These are phyloP conservation scores for Leucoraja erinaceus DNA, from an alignment of 2,113 vertebrate genomes.

Conservation along the genomic window DNA sequence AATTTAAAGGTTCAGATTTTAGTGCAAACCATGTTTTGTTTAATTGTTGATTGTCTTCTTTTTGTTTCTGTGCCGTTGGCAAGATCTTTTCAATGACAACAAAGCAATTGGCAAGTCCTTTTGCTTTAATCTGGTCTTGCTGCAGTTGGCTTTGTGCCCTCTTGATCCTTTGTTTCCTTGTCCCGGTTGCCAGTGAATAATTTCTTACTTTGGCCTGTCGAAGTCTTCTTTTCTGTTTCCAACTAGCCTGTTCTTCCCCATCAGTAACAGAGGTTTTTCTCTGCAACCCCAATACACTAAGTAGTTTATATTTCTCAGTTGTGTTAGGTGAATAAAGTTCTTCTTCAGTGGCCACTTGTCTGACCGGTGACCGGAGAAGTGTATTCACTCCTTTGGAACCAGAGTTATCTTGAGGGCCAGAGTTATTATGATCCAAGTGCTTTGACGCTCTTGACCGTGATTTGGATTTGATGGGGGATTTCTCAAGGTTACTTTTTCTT, in stretches of 20 bases:
- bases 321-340: constrained; percentile 59
- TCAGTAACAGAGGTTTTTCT: constrained; percentile 61
- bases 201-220: constrained; percentile 66
- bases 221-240: constrained; percentile 68
- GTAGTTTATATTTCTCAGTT: constrained; percentile 67
- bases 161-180: constrained; percentile 50
- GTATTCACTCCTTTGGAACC: constrained; percentile 45
- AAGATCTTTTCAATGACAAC: constrained; percentile 35
- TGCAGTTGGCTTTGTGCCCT: not conserved
- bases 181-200: constrained; percentile 61
- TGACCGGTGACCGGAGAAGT: constrained; percentile 32
- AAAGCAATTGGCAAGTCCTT: constrained; percentile 31
- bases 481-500: constrained; percentile 30
- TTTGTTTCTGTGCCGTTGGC: constrained; percentile 15
- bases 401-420: constrained; percentile 5
- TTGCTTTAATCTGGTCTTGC: constrained; percentile 1
- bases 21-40: constrained; percentile 24
- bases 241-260: constrained; percentile 62
- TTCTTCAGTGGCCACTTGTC: constrained; percentile 47
- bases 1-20: constrained; percentile 13
- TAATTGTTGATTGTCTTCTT: constrained; percentile 10
- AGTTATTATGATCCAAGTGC: constrained; percentile 1
- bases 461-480: constrained; percentile 9
- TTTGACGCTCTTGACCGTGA: not conserved
- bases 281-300: constrained; percentile 65